Evolutionary conservation across 2,797 vertebrate genomes (phyloP).

Genomic region (Chloroceryle inda): DNA sequence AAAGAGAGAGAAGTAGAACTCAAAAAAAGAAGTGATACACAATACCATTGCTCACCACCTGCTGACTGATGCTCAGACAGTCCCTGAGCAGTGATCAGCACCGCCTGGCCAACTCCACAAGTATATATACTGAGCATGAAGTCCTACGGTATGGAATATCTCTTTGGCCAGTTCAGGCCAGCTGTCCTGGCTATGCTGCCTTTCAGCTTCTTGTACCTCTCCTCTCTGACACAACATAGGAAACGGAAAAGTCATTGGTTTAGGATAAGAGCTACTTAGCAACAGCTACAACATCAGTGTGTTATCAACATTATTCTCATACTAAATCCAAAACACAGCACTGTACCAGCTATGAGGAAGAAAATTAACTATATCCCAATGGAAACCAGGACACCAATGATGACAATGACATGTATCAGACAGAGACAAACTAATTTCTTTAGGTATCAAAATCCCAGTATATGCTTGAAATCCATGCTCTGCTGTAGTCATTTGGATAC

Average conservation of each 20-base stretch:
- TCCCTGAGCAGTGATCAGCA: not conserved
- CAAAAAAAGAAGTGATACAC: not conserved
- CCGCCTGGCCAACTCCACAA: not conserved
- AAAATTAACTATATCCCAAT: not conserved
- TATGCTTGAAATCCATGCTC: not conserved
- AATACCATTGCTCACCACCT: not conserved
- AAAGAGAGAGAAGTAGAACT: not conserved
- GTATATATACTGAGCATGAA: not conserved
- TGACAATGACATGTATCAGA: not conserved
- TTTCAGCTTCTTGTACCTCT: not conserved
- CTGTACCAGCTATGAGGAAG: not conserved
- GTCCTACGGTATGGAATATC: not conserved
- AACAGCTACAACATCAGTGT: not conserved
- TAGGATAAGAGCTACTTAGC: not conserved
- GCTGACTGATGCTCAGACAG: not conserved
- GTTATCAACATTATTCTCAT: not conserved
- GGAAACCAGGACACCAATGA: not conserved
- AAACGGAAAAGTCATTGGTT: not conserved
- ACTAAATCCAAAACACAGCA: not conserved
- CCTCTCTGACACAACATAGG: not conserved
- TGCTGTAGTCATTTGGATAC: not conserved
- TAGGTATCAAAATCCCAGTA: not conserved
- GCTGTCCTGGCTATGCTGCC: not conserved
- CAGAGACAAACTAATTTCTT: not conserved
- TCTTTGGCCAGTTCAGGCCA: not conserved